Evolutionary conservation across 2,113 vertebrate genomes (phyloP), one percentile per base, ranked within the genome.

Genomic region (Ornithorhynchus anatinus): DNA sequence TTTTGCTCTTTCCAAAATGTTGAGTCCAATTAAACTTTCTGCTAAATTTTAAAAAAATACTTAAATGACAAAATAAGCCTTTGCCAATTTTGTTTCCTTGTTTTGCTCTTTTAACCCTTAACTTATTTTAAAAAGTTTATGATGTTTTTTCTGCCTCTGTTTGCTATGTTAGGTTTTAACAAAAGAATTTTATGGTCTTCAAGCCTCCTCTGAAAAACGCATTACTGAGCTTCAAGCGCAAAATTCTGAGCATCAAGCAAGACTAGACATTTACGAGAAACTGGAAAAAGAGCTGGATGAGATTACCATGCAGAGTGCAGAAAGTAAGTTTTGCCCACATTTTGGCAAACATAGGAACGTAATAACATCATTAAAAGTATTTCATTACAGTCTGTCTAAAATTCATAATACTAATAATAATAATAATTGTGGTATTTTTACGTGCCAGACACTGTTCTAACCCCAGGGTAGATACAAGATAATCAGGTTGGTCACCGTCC

Each of bases 141-240:
- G 15, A 66, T 16, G n/a, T 42, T 75, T 33, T 63, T 72, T 66
- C 42, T 38, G 51, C 60, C 81, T 59, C n/a, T 37, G 52, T 67
- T 82, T 25, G 39, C 72, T 85, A 29, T 72, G 44, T 64, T 86
- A 97, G 96, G 94, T 99, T 77, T 92, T 98, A 88, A 99, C 96
- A 19, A 97, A 97, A 86, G 98, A 99, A 88, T 99, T 98, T 91
- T 99, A 99, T 38, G 90, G 92, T 75, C 96, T 99, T 62, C 97
- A 99, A 87, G 89, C 95, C n/a, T 93, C 94, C 58, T 96, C 96
- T 70, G 97, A 99, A 89, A 96, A 94, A 84, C 93, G 89, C 25
- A 86, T 92, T 84, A 90, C 88, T 15, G 97, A 97, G 88, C 94
- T 99, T 75, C 95, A 96, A 15, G 86, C 96, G 59, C 96, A 95